Base-by-base conservation (phyloP, 2,113 vertebrate species). In the Lipotes vexillifer region DNA sequence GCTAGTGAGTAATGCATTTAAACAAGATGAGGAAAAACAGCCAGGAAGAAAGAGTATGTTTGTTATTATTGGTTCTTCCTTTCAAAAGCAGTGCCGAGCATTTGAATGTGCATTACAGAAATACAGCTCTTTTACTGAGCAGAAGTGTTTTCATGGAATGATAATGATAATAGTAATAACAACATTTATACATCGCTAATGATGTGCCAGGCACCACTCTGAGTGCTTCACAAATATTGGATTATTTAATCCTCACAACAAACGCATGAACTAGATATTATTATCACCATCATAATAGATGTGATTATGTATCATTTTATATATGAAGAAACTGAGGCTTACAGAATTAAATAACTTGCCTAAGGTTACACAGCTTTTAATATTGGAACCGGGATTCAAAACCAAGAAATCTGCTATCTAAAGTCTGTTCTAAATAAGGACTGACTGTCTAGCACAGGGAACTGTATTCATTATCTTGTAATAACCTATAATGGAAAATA, bases 1-100 rank as follows among this genome's bases (percentile, higher is more conserved):
- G 78, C n/a, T 44, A 25, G 10, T 97, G 96, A 97, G 92, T 96
- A 96, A 98, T 12, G 55, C 15, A 12, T 81, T 93, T 59, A 80
- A 93, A 52, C 15, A 81, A 82, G 90, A 88, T 17, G 20, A 69
- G 66, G 71, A 74, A 85, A 84, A 55, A 49, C 52, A 68, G 18
- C 3, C 13, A 66, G 88, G 86, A 95, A 94, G 82, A 83, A 95
- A 93, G 82, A 80, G 44, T 63, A 23, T 66, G 27, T 57, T 55
- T 59, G 27, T 55, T 93, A 33, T 86, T 66, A 49, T 80, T 78
- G 90, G 75, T 61, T 41, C 38, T 87, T 91, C 20, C 17, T 81
- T 77, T 93, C 68, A 36, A n/a, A 71, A 81, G 41, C n/a, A 36
- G 46, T 11, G 23, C 59, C n/a, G 29, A 87, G 65, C 49, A 61